These are phyloP conservation scores for Eunapius fragilis DNA, from an alignment of 37 sponge, comb jelly and placozoan genomes.

Conservation along the genomic window DNA sequence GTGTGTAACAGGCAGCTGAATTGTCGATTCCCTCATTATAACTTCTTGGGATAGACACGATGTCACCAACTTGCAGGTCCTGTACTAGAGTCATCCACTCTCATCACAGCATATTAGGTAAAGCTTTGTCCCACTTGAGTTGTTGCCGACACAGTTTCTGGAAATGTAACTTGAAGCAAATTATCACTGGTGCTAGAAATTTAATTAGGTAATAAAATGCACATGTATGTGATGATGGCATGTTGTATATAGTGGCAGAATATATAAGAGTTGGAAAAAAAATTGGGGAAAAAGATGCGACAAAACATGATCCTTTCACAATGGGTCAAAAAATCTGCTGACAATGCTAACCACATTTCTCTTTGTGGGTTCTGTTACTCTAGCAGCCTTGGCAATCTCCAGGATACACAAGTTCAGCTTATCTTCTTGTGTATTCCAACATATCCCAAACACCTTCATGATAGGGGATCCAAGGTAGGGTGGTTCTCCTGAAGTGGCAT, in stretches of 20 bases:
- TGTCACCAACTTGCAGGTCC: neutral
- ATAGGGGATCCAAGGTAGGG: neutral
- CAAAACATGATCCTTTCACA: neutral
- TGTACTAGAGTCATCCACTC: conserved; percentile 3
- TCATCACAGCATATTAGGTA: neutral
- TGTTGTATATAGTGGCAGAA: no score
- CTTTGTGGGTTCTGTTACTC: conserved; percentile 17
- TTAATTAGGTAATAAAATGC: no score
- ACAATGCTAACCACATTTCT: neutral
- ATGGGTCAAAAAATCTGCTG: neutral
- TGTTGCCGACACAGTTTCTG: neutral
- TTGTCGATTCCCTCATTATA: conserved; percentile 4
- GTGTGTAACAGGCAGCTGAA: neutral
- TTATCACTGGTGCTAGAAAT: conserved; percentile 16
- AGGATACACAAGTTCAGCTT: neutral
- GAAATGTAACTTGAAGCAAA: conserved; percentile 15
- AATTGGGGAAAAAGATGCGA: no score
- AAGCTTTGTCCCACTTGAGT: conserved; percentile 17
- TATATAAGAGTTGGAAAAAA: no score
- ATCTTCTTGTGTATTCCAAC: conserved; percentile 9
- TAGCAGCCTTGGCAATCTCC: neutral
- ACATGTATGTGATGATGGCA: no score
- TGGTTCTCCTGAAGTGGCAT: neutral
- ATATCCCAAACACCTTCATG: conserved; percentile 23
- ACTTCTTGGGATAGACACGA: conserved; percentile 19